A percentile compares a stretch with the other conserved stretches of the same genome.
Evolutionary conservation across 2,797 vertebrate genomes (phyloP).

Genomic region (Holocentrus rufus): DNA sequence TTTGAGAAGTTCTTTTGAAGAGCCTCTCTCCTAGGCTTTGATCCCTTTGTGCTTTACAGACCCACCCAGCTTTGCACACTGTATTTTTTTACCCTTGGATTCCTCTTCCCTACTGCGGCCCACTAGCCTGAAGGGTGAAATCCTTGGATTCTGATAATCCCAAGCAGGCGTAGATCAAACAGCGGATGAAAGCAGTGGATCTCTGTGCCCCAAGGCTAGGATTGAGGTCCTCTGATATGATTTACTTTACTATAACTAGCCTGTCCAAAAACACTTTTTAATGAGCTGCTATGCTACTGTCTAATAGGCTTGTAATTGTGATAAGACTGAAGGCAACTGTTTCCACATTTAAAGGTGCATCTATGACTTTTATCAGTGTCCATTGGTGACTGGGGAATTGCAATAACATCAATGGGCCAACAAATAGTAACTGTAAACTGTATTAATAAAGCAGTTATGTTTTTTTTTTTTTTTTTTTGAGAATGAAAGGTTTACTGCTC

Average conservation of each 20-base stretch:
- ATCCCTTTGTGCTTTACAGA: slow-evolving; percentile 62
- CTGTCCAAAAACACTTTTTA: slow-evolving; percentile 35
- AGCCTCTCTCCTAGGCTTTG: slow-evolving; percentile 61
- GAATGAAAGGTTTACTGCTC: too few species aligned
- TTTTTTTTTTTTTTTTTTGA: too few species aligned
- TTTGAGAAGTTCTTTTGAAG: slow-evolving; percentile 73
- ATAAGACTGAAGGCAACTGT: background rate
- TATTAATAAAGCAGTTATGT: too few species aligned
- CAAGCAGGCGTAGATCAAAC: slow-evolving; percentile 76
- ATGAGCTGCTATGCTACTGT: slow-evolving; percentile 39
- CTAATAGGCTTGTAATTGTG: slow-evolving; percentile 4
- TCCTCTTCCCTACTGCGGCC: slow-evolving; percentile 66
- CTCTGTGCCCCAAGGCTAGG: slow-evolving; percentile 50
- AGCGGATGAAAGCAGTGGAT: slow-evolving; percentile 70
- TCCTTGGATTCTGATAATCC: slow-evolving; percentile 79
- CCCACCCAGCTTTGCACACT: slow-evolving; percentile 66
- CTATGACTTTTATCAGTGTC: background rate
- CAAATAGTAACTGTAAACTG: too few species aligned
- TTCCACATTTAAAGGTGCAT: background rate
- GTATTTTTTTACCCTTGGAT: slow-evolving; percentile 51
- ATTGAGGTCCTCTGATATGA: slow-evolving; percentile 50
- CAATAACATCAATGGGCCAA: too few species aligned
- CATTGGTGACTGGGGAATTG: too few species aligned
- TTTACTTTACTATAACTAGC: slow-evolving; percentile 45
- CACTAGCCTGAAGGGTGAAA: slow-evolving; percentile 68